Evolutionary conservation across 2,888 invertebrate species (phyloP).

Genomic region (Philereme vetulata): DNA sequence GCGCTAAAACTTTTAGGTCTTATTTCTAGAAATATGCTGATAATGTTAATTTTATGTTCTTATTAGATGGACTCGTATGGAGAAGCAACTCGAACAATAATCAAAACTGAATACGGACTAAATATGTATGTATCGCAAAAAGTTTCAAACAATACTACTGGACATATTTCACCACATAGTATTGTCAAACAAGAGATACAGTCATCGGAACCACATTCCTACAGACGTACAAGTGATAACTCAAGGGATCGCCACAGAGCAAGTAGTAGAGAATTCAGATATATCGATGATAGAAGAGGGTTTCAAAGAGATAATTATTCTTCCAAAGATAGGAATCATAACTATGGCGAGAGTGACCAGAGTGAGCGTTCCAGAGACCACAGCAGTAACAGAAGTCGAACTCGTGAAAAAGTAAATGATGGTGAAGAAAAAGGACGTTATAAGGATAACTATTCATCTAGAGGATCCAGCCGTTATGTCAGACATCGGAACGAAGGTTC

Average conservation of each 20-base stretch:
- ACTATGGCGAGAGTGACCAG: neutral
- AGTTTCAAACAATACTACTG: conserved; percentile 11
- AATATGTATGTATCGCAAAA: conserved; percentile 25
- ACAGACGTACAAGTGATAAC: conserved; percentile 2
- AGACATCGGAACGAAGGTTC: neutral
- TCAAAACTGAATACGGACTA: conserved; percentile 36
- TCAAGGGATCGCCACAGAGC: conserved; percentile 5
- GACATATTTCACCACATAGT: conserved; percentile 1
- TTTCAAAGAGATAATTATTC: conserved; percentile 6
- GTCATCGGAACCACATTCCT: conserved; percentile 17
- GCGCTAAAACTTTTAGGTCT: neutral
- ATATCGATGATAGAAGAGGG: conserved; percentile 7
- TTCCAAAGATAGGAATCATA: conserved; percentile 9
- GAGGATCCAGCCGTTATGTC: conserved; percentile 8
- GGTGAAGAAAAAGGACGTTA: neutral
- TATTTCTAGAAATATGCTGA: neutral
- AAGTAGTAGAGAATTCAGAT: conserved; percentile 14
- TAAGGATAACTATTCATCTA: conserved; percentile 12
- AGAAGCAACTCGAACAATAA: conserved; percentile 36
- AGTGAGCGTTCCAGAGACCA: conserved; percentile 1
- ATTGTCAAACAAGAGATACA: conserved; percentile 26
- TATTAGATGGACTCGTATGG: conserved; percentile 58
- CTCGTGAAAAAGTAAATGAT: conserved; percentile 5
- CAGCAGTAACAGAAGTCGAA: conserved; percentile 1
- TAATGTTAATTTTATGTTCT: conserved; percentile 15